phyloP scores from a whole-genome alignment of 2,113 vertebrate genomes.

The Micronisus gabar region DNA sequence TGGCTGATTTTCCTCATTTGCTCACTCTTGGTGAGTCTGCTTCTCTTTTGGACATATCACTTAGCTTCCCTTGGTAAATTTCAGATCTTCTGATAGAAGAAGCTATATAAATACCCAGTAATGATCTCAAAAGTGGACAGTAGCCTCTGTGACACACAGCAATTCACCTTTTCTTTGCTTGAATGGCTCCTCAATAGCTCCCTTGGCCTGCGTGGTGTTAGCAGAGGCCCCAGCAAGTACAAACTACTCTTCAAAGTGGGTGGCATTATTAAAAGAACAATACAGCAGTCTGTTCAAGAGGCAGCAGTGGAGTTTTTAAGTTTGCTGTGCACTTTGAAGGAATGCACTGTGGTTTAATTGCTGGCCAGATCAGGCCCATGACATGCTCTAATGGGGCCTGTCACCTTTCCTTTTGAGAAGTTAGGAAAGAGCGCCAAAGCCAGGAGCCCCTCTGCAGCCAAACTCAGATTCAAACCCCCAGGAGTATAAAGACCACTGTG shows the following conservation, averaged over 20 bases:
- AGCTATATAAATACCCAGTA: background rate
- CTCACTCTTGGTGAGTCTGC: background rate
- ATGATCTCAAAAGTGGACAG: background rate
- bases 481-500: background rate
- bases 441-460: background rate
- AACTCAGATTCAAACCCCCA: background rate
- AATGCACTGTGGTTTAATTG: background rate
- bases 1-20: background rate
- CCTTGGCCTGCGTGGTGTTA: background rate
- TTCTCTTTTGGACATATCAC: background rate
- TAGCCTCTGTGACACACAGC: background rate
- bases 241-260: background rate
- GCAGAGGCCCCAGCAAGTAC: background rate
- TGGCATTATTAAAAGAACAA: slow-evolving; percentile 33
- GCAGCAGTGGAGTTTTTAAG: background rate
- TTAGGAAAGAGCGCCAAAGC: background rate
- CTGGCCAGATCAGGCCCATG: background rate
- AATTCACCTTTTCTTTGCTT: background rate
- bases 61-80: background rate
- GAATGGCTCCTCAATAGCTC: background rate
- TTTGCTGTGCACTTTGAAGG: background rate
- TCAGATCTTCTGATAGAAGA: background rate
- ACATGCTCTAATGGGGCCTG: background rate
- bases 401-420: background rate
- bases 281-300: background rate